Conservation (phyloP, 2,888 invertebrate species). For the Baronia brevicornis region DNA sequence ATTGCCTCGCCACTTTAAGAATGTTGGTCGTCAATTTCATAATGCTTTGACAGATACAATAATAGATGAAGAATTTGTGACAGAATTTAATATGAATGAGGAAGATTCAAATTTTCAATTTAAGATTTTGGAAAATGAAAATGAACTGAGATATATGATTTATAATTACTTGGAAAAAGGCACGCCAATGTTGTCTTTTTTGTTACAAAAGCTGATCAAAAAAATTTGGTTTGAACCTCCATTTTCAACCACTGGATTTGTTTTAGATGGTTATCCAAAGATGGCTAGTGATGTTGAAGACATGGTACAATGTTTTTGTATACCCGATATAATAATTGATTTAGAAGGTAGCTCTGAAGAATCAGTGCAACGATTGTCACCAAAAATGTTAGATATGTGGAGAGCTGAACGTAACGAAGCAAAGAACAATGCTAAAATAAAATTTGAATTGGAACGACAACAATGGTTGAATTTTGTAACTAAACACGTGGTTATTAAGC, state of each 20-base stretch:
- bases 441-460: constrained; percentile 31
- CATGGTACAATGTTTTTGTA: constrained; percentile 60
- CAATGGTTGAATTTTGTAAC: constrained; percentile 45
- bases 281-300: constrained; percentile 68
- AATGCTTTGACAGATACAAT: constrained; percentile 47
- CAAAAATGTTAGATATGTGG: constrained; percentile 49
- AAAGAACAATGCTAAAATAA: constrained; percentile 34
- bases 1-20: constrained; percentile 58
- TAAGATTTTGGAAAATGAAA: constrained; percentile 51
- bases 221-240: constrained; percentile 73
- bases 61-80: constrained; percentile 45
- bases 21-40: constrained; percentile 57
- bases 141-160: constrained; percentile 46
- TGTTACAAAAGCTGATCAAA: constrained; percentile 57
- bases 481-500: constrained; percentile 38
- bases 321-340: constrained; percentile 77
- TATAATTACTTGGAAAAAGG: constrained; percentile 69
- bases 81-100: constrained; percentile 52
- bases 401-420: constrained; percentile 50
- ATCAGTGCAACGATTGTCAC: constrained; percentile 40
- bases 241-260: constrained; percentile 62
- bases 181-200: constrained; percentile 49
- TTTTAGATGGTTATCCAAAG: constrained; percentile 79
- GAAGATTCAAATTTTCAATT: constrained; percentile 40
- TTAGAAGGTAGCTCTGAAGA: constrained; percentile 49